Evolutionary conservation across 35 echinoderm and acorn worm genomes (phyloP), one percentile per base, ranked within the genome.

Genomic region (Acanthaster planci): DNA sequence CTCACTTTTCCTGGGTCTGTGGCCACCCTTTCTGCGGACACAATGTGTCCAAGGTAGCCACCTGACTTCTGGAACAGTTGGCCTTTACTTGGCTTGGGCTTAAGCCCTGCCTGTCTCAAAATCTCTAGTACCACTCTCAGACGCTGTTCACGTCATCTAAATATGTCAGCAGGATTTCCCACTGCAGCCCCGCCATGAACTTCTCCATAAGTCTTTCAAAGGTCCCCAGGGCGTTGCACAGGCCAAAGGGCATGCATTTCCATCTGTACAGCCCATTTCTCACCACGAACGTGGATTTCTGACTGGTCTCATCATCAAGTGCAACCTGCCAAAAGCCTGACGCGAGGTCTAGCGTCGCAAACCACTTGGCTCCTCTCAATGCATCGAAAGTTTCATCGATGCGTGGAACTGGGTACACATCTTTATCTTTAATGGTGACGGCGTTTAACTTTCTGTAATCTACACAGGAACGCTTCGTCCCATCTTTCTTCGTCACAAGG

Each of bases 401-500:
- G n/a, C n/a, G n/a, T n/a, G n/a, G n/a, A n/a, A n/a, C n/a, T n/a
- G n/a, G n/a, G n/a, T 12, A 37, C n/a, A n/a, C n/a, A n/a, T n/a
- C n/a, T n/a, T n/a, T n/a, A n/a, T n/a, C n/a, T n/a, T n/a, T n/a
- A n/a, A n/a, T n/a, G n/a, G n/a, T n/a, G n/a, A n/a, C n/a, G n/a
- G n/a, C n/a, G n/a, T n/a, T n/a, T n/a, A n/a, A n/a, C n/a, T n/a
- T n/a, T n/a, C n/a, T n/a, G n/a, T n/a, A n/a, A n/a, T n/a, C n/a
- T n/a, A n/a, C n/a, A n/a, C n/a, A n/a, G n/a, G n/a, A n/a, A n/a
- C n/a, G n/a, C n/a, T n/a, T n/a, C n/a, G n/a, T 79, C n/a, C 89
- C 83, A 77, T 91, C 89, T 34, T 91, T 91, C 78, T 91, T 86
- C 27, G 52, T 91, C 31, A 91, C 77, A 5, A 86, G 51, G 0